Conservation (phyloP, 2,113 vertebrate species). For the Arenaria interpres region DNA sequence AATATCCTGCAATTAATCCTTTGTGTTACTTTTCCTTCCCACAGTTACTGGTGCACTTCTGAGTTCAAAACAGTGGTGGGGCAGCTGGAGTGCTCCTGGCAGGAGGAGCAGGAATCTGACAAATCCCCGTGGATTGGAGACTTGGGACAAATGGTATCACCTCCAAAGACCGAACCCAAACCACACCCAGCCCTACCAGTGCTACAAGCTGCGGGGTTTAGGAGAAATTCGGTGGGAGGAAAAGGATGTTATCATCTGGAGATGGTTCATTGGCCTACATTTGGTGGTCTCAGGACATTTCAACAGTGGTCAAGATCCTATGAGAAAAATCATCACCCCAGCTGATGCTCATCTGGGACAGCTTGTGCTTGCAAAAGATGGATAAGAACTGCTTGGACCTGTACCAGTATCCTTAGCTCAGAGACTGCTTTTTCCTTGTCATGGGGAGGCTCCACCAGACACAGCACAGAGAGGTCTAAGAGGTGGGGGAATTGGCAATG, state of each 20-base stretch:
- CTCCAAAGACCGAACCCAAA: neutral
- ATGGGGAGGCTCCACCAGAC: neutral
- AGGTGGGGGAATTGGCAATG: rapidly evolving
- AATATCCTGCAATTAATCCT: neutral
- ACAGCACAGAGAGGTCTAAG: neutral
- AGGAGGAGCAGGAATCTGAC: neutral
- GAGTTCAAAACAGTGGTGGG: neutral
- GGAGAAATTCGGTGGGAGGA: neutral
- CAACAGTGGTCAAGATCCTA: neutral
- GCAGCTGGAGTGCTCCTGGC: neutral
- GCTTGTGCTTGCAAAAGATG: neutral
- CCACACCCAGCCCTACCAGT: too few species aligned
- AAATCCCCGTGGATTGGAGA: neutral
- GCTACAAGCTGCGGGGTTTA: neutral
- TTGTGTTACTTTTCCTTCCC: neutral
- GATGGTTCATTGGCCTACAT: neutral
- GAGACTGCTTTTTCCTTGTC: neutral
- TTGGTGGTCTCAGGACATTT: neutral
- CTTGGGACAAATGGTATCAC: neutral
- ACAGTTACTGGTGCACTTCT: neutral
- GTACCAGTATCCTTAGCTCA: neutral
- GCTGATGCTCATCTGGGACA: neutral
- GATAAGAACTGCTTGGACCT: neutral
- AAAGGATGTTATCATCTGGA: neutral
- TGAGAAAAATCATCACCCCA: neutral